phyloP scores from a whole-genome alignment of 2,797 vertebrate species.

The Dendrocincla tyrannina region DNA sequence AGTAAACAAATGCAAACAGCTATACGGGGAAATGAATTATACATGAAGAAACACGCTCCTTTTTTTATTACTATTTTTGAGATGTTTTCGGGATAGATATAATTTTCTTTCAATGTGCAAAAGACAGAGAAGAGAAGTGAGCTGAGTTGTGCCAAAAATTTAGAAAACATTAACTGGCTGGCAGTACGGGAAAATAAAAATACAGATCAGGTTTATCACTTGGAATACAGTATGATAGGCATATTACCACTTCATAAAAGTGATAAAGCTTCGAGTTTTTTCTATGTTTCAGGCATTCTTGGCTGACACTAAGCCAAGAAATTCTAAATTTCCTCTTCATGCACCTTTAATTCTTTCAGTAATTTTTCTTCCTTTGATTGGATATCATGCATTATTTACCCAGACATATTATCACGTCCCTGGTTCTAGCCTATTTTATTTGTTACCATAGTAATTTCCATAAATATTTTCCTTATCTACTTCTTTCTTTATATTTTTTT shows the following conservation, averaged over 20 bases:
- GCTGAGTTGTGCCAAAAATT: not conserved
- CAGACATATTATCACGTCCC: not conserved
- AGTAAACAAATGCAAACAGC: not conserved
- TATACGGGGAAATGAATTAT: not conserved
- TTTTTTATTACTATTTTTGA: not conserved
- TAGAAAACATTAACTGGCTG: not conserved
- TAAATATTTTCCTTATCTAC: not conserved
- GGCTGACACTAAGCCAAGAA: not conserved
- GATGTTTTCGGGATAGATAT: not conserved
- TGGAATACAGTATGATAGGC: not conserved
- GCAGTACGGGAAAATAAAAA: not conserved
- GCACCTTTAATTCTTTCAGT: not conserved
- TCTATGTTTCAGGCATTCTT: not conserved
- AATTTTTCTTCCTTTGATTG: not conserved
- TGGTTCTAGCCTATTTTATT: not conserved
- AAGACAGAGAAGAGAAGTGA: not conserved
- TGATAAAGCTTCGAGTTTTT: not conserved
- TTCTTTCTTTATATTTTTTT: not conserved
- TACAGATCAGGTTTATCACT: not conserved
- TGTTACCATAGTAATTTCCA: not conserved
- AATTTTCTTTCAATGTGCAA: not conserved
- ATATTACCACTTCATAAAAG: not conserved
- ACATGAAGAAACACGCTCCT: rapidly evolving
- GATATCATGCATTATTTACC: not conserved
- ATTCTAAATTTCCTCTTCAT: not conserved